Evolutionary conservation across 2,113 vertebrate species (phyloP), one percentile per base, ranked within the genome.

Genomic region (Aphelocoma coerulescens): DNA sequence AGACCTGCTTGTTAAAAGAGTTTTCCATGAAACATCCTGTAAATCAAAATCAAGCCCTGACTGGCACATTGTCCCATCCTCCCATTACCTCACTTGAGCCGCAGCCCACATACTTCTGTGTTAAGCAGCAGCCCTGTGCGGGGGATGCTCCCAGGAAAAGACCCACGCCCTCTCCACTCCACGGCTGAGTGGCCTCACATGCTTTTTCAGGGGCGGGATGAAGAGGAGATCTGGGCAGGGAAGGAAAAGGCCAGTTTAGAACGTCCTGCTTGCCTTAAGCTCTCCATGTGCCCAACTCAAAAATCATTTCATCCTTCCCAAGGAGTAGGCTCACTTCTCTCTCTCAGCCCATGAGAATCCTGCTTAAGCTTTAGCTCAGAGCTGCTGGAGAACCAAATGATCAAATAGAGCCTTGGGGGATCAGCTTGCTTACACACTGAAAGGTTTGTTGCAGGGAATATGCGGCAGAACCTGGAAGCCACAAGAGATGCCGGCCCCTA

Each of bases 401-500:
- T 37, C 8, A 6, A 24, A 19, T 0, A 32, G 33, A 82, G 22
- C 59, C 18, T 9, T 7, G 19, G 11, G 30, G 20, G 11, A 76
- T 21, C 49, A 51, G 72, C 28, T 68, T 11, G 3, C 33, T 23
- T 7, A 2, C 7, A 19, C 43, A 3, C 2, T 2, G 28, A 33
- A 16, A 35, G 18, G 24, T 37, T 80, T 73, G 52, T 43, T 24
- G 17, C 27, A 62, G 61, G 26, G 13, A 57, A 12, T 0, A 1
- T 2, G 7, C 22, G 13, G 26, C 68, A 85, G 39, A 68, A 33
- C 20, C 16, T 26, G 58, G 75, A 55, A 71, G 57, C 48, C 27
- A 23, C 9, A 12, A 7, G 32, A 57, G 41, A 39, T 0, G 0
- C 7, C 0, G 0, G 27, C 13, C 16, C 13, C 17, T 10, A 13